Evolutionary conservation across 2,797 vertebrate species (phyloP).

Genomic region (Crocidura indochinensis): DNA sequence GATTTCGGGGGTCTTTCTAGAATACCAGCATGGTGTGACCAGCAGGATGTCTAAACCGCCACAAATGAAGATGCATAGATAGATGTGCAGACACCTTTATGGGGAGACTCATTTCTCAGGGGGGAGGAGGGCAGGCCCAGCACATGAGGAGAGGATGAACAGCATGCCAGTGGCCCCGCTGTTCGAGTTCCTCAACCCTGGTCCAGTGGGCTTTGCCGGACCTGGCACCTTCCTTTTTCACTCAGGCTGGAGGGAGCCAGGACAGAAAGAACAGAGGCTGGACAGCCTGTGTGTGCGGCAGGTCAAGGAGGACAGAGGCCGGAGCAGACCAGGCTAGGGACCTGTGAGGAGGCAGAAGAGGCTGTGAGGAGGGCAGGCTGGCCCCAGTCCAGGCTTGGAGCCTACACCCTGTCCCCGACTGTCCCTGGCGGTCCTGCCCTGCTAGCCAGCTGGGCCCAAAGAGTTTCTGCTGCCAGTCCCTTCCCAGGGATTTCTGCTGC

Average conservation of each 20-base stretch:
- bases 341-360: slow-evolving; percentile 62
- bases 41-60: background rate
- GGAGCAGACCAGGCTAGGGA: background rate
- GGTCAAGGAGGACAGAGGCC: background rate
- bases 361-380: background rate
- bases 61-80: slow-evolving; percentile 17
- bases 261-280: too few species aligned
- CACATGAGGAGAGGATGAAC: background rate
- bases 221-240: too few species aligned
- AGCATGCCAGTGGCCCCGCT: background rate
- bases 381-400: background rate
- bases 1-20: background rate
- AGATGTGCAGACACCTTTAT: slow-evolving; percentile 71
- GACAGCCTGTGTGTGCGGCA: background rate
- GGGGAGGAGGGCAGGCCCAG: background rate
- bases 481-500: background rate
- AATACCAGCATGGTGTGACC: background rate
- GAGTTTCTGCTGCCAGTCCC: background rate
- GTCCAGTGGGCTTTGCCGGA: too few species aligned
- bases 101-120: slow-evolving; percentile 45
- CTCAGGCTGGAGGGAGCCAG: too few species aligned
- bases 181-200: too few species aligned
- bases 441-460: background rate
- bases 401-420: too few species aligned
- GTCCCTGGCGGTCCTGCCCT: too few species aligned